phyloP scores from a whole-genome alignment of 2,888 invertebrate species.

The Ophion ellenae region DNA sequence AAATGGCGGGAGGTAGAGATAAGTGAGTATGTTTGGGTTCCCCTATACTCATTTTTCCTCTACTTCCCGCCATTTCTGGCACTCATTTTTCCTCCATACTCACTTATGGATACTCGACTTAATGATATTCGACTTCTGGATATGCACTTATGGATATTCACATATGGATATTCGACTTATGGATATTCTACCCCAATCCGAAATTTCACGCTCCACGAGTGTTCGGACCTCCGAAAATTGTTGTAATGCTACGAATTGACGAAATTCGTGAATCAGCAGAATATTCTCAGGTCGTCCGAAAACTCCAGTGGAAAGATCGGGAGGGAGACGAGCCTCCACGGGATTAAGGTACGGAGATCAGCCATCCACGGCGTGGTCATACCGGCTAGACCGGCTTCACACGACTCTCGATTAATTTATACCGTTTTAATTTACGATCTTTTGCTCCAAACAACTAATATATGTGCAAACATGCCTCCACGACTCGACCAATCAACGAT shows the following conservation, averaged over 20 bases:
- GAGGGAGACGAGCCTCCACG: conserved; percentile 63
- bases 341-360: conserved; percentile 68
- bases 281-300: neutral
- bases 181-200: too few relatives aligned
- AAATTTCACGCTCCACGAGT: too few relatives aligned
- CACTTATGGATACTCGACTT: too few relatives aligned
- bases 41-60: too few relatives aligned
- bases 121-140: too few relatives aligned
- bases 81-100: too few relatives aligned
- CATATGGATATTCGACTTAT: too few relatives aligned
- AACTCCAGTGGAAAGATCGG: conserved; percentile 16
- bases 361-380: conserved; percentile 66
- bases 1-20: too few relatives aligned
- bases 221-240: neutral
- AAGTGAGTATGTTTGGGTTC: too few relatives aligned
- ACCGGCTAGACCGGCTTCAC: conserved; percentile 71
- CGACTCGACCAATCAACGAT: conserved; percentile 76
- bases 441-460: conserved; percentile 61
- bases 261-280: conserved; percentile 34
- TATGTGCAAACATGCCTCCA: conserved; percentile 79
- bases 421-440: conserved; percentile 67
- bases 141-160: too few relatives aligned
- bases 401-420: conserved; percentile 71
- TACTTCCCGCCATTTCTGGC: too few relatives aligned
- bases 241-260: neutral